Evolutionary conservation across 2,113 vertebrate species (phyloP).

Genomic region (Cyphomyrus plagiostoma): DNA sequence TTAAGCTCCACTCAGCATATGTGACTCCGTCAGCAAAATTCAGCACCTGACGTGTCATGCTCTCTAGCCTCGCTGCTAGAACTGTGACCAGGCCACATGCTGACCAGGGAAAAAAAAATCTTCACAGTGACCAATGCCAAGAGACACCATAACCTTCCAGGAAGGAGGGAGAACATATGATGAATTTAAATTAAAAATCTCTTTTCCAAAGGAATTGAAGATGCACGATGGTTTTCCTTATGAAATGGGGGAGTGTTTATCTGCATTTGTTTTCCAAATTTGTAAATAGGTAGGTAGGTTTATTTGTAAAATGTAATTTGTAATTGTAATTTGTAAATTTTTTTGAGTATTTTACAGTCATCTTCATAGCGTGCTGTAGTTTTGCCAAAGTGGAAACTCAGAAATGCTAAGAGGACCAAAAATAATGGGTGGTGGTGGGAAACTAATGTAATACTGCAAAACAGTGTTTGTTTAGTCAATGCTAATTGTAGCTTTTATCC

Average conservation of each 20-base stretch:
- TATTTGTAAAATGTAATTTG: too few relatives aligned
- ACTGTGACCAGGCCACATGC: neutral
- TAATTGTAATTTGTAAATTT: neutral
- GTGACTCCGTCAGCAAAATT: neutral
- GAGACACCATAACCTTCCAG: neutral
- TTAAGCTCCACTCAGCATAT: slow-evolving; percentile 3
- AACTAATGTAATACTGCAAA: neutral
- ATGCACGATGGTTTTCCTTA: neutral
- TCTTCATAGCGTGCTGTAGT: neutral
- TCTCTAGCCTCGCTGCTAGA: neutral
- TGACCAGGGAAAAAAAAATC: neutral
- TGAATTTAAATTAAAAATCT: neutral
- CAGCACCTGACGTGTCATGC: neutral
- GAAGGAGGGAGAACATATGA: neutral
- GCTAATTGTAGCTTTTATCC: slow-evolving; percentile 1
- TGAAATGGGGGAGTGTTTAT: neutral
- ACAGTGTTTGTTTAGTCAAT: neutral
- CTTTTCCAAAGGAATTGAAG: neutral
- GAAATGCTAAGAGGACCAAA: neutral
- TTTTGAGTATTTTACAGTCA: neutral
- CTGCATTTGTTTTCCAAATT: neutral
- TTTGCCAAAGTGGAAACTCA: neutral
- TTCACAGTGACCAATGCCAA: neutral
- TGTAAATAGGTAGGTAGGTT: neutral
- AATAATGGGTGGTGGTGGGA: neutral